Conservation (phyloP, 2,888 invertebrate genomes). For the Folsomia manolachei region DNA sequence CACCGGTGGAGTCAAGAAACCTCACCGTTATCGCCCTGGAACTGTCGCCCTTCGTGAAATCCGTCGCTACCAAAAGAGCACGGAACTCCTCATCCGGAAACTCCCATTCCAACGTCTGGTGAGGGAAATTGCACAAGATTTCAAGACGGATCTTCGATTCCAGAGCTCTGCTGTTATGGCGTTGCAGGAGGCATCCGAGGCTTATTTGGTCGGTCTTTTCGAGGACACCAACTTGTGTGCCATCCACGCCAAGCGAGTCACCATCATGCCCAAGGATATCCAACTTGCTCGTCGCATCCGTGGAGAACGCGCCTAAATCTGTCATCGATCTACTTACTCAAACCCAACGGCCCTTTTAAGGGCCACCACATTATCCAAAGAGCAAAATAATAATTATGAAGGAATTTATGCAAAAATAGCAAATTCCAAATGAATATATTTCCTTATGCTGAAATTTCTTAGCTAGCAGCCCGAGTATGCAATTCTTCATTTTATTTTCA, state of each 20-base stretch:
- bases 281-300: constrained; percentile 94
- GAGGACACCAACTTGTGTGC: constrained; percentile 98
- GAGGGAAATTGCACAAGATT: constrained; percentile 57
- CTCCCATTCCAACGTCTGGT: constrained; percentile 57
- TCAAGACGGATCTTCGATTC: constrained; percentile 56
- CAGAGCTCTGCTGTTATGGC: constrained; percentile 53
- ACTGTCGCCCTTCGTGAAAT: constrained; percentile 59
- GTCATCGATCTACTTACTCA: too few relatives aligned
- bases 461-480: too few relatives aligned
- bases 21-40: constrained; percentile 58
- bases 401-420: too few relatives aligned
- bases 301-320: too few relatives aligned
- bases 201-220: constrained; percentile 70
- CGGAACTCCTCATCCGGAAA: constrained; percentile 56
- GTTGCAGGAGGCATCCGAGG: constrained; percentile 55
- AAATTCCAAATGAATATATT: too few relatives aligned
- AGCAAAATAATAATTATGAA: too few relatives aligned
- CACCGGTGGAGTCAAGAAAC: constrained; percentile 59
- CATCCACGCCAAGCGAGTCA: constrained; percentile 94
- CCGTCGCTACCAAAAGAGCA: constrained; percentile 58
- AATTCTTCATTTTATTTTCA: too few relatives aligned
- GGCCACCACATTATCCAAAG: constrained; percentile 22
- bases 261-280: constrained; percentile 97
- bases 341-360: constrained; percentile 30
- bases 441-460: too few relatives aligned